Evolutionary conservation across 2,888 invertebrate species (phyloP), one percentile per base, ranked within the genome.

Genomic region (Drosophila colorata): DNA sequence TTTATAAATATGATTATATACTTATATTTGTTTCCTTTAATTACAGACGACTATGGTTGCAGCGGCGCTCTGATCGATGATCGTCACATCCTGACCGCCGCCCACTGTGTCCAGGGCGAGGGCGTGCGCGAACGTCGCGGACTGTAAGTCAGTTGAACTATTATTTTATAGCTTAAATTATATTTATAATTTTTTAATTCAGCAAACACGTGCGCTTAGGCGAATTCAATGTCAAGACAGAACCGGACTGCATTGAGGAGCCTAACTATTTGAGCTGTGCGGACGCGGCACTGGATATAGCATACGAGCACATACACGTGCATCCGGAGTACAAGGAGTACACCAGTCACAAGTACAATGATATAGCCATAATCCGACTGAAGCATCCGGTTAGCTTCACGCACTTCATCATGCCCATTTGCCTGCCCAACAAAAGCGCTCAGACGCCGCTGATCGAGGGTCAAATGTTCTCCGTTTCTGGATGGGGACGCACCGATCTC

Each of bases 151-250:
- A 4, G 1, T 40, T 3, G 2, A 33, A 6, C 9, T 13, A 9
- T 28, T 2, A 8, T 6, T 0, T 11, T 4, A n/a, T 7, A 9
- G 13, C 11, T 7, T 48, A 13, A 6, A n/a, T 9, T 49, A 16
- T 46, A 1, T 13, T 20, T 8, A 0, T 4, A 4, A 5, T 35
- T 51, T 23, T 4, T 3, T 35, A 0, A 4, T 3, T 7, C 0
- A 33, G 13, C 1, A 92, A 92, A 69, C 92, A 93, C 40, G 93
- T 94, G 2, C 93, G 95, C 11, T 91, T 95, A 38, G 95, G 95
- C 1, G 95, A 95, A 91, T 95, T 95, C 80, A 94, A 95, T 83
- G 93, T 93, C 0, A 93, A 94, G 74, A 93, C 93, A 1, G 93
- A 94, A 37, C 91, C 93, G 0, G 95, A 95, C 83, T 95, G 95